Evolutionary conservation across 2,113 vertebrate species (phyloP).

Genomic region (Alethe diademata): DNA sequence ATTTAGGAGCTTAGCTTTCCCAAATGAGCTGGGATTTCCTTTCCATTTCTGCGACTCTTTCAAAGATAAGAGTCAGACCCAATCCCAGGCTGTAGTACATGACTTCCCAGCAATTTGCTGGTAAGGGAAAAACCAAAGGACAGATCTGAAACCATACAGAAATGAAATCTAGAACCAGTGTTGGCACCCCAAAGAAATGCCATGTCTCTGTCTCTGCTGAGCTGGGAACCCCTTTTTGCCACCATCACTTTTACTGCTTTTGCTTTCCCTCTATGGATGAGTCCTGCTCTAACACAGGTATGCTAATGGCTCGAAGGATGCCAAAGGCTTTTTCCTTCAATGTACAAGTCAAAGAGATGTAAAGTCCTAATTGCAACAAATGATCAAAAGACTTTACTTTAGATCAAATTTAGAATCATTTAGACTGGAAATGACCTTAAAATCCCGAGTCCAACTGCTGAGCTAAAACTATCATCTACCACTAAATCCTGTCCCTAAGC

Average conservation of each 20-base stretch:
- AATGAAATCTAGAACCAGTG: not conserved
- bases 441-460: not conserved
- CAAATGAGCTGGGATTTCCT: not conserved
- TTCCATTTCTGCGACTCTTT: not conserved
- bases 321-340: not conserved
- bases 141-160: not conserved
- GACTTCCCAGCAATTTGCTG: not conserved
- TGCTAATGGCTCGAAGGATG: not conserved
- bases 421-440: not conserved
- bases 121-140: not conserved
- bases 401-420: not conserved
- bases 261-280: not conserved
- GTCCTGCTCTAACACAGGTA: not conserved
- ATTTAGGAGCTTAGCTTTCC: not conserved
- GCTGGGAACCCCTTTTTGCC: not conserved
- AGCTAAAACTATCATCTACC: not conserved
- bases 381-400: not conserved
- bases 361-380: not conserved
- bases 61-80: not conserved
- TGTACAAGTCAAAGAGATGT: not conserved
- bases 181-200: not conserved
- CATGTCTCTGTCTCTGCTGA: not conserved
- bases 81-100: not conserved
- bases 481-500: not conserved
- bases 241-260: not conserved